phyloP scores from a whole-genome alignment of 2,888 invertebrate genomes.

The Lamellibrachia satsuma region DNA sequence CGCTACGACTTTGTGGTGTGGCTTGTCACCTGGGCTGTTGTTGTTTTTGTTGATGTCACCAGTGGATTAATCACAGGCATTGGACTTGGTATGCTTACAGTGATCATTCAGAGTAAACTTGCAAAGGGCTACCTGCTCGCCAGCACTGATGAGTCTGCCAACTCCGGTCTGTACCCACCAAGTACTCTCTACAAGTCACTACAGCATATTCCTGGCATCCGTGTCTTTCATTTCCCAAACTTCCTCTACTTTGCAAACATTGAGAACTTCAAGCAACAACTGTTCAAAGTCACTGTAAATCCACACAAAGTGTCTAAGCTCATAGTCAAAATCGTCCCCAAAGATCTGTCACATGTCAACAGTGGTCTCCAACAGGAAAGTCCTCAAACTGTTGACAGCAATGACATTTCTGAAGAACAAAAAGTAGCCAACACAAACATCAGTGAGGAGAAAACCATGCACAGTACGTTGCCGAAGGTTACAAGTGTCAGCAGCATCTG shows the following conservation, averaged over 20 bases:
- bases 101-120: constrained; percentile 58
- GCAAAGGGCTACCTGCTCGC: constrained; percentile 54
- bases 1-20: constrained; percentile 76
- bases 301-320: constrained; percentile 38
- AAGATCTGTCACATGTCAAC: not conserved
- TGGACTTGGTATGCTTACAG: constrained; percentile 52
- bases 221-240: constrained; percentile 43
- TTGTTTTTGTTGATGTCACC: constrained; percentile 60
- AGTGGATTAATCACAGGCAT: constrained; percentile 60
- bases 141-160: not conserved
- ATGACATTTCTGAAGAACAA: not conserved
- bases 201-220: constrained; percentile 17
- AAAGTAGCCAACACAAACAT: too few species aligned
- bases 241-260: constrained; percentile 61
- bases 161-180: not conserved
- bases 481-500: too few species aligned
- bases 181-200: not conserved
- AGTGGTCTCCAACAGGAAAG: not conserved
- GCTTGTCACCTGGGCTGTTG: constrained; percentile 54
- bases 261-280: constrained; percentile 57
- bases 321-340: not conserved
- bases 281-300: constrained; percentile 57
- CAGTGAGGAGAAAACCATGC: too few species aligned
- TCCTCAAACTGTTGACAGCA: not conserved
- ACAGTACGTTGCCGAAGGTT: too few species aligned